Conservation (phyloP, 2,888 invertebrate genomes). For the Ochropleura plecta region DNA sequence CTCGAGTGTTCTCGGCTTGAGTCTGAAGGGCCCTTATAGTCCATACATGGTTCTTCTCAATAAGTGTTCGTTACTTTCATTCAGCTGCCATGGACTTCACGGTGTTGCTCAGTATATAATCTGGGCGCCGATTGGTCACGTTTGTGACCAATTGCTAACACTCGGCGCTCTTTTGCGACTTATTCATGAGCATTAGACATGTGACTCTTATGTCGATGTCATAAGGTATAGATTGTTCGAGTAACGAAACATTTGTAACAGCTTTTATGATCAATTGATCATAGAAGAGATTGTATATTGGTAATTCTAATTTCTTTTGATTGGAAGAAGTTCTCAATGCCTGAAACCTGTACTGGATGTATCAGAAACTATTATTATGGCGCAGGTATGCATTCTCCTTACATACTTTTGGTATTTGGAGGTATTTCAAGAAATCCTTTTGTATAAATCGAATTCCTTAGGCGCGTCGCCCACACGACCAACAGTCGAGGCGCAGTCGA, state of each 20-base stretch:
- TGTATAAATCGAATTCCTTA: constrained; percentile 3
- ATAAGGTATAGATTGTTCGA: background rate
- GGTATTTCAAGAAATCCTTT: background rate
- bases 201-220: background rate
- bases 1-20: no score
- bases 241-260: background rate
- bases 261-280: background rate
- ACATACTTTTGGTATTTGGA: background rate
- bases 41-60: no score
- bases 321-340: background rate
- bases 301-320: background rate
- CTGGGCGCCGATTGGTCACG: background rate
- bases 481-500: no score
- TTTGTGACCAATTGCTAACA: background rate
- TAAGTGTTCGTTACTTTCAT: background rate
- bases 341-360: background rate
- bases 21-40: no score
- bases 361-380: background rate
- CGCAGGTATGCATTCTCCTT: background rate
- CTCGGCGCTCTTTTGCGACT: background rate
- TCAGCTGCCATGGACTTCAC: background rate
- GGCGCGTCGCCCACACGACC: no score
- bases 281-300: background rate
- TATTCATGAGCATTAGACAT: background rate
- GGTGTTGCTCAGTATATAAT: background rate